Percentiles rank a stretch among this genome's conserved stretches.
These are phyloP conservation scores for Poeciliopsis occidentalis DNA, from an alignment of 2,113 vertebrate species.

Conservation along the genomic window DNA sequence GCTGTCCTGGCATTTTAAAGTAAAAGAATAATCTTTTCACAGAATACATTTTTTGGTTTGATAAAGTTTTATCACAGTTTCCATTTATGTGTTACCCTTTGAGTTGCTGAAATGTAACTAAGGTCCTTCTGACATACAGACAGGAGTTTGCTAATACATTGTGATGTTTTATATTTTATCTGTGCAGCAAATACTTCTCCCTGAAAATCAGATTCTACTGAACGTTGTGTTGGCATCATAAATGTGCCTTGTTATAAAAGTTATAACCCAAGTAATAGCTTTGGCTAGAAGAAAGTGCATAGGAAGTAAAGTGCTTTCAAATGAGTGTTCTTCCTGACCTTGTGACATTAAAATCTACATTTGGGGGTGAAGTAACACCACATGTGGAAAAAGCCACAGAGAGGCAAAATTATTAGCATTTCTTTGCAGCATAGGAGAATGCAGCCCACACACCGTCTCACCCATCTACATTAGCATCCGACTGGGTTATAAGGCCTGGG, in stretches of 20 bases:
- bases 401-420: constrained; percentile 74
- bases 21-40: constrained; percentile 30
- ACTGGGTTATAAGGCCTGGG: constrained; percentile 15
- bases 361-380: constrained; percentile 48
- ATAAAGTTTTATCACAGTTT: neutral
- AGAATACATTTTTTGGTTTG: neutral
- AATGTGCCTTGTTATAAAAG: constrained; percentile 26
- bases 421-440: constrained; percentile 47
- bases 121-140: neutral
- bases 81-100: neutral
- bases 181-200: neutral
- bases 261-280: constrained; percentile 44
- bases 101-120: neutral
- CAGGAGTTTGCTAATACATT: too few relatives aligned
- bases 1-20: constrained; percentile 31
- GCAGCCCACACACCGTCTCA: constrained; percentile 63
- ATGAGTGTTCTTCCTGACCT: constrained; percentile 58
- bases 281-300: constrained; percentile 15
- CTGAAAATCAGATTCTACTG: neutral
- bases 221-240: constrained; percentile 33
- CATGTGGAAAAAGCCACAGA: constrained; percentile 68
- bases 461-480: constrained; percentile 43
- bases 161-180: too few relatives aligned
- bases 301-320: constrained; percentile 52
- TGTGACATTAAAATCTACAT: constrained; percentile 57